Evolutionary conservation across 64 coral and sea anemone species (phyloP).

Genomic region (Pachyseris speciosa): DNA sequence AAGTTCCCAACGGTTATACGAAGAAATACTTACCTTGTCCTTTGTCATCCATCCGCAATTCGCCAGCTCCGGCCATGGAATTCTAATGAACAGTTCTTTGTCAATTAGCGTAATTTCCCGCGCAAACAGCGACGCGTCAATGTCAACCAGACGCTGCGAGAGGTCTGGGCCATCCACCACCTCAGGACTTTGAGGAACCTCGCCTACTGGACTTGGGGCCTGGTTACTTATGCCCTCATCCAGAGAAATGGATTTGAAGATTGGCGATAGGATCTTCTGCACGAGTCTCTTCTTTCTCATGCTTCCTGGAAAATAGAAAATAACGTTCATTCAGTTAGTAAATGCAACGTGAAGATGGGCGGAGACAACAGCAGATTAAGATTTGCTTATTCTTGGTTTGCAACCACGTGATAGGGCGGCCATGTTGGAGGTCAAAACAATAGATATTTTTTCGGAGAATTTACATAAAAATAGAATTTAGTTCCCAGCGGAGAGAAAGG

Average conservation of each 20-base stretch:
- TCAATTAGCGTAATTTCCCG: slow-evolving; percentile 95
- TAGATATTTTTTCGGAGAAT: too few species aligned
- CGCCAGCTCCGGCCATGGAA: slow-evolving; percentile 89
- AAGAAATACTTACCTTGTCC: slow-evolving; percentile 73
- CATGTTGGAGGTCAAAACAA: too few species aligned
- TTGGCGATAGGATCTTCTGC: slow-evolving; percentile 85
- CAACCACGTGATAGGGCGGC: too few species aligned
- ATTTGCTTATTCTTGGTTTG: too few species aligned
- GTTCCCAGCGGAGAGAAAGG: too few species aligned
- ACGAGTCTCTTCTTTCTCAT: slow-evolving; percentile 83
- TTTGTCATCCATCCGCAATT: slow-evolving; percentile 99
- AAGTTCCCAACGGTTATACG: background rate
- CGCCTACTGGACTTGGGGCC: slow-evolving; percentile 63
- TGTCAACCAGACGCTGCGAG: slow-evolving; percentile 71
- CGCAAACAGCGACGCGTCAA: slow-evolving; percentile 74
- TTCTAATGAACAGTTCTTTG: slow-evolving; percentile 92
- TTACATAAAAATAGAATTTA: too few species aligned
- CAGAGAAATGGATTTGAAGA: slow-evolving; percentile 77
- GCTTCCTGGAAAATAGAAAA: slow-evolving; percentile 57
- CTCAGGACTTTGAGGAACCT: slow-evolving; percentile 65
- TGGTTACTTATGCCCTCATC: slow-evolving; percentile 72
- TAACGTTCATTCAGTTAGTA: too few species aligned
- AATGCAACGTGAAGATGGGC: too few species aligned
- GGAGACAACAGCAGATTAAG: too few species aligned
- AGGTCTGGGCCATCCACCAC: slow-evolving; percentile 42